Base-by-base conservation (phyloP, 2,113 vertebrate species). In the Callipepla squamata region DNA sequence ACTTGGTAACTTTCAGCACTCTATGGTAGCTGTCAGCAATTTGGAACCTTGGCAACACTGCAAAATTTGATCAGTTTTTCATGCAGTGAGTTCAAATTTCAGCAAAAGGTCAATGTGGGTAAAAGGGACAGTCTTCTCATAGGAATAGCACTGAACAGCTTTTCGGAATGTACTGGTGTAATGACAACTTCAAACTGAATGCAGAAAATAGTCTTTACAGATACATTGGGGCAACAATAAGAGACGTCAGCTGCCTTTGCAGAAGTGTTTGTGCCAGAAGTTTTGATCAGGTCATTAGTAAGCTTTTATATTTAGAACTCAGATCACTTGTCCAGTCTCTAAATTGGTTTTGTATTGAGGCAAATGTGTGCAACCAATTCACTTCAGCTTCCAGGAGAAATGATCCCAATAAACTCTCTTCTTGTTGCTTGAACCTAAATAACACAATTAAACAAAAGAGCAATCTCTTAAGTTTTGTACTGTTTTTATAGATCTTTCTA, bases 401-500 rank as follows among this genome's bases (percentile, higher is more conserved):
- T 6, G 7, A 58, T 85, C 30, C 48, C 55, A 93, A 70, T 66
- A 77, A 85, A 26, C 72, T 85, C 21, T 80, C 48, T 90, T 48
- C 36, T 26, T 94, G 47, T 85, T 72, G 58, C 44, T 92, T 89
- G 68, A 67, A 77, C 18, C n/a, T 80, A 63, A 81, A 58, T 89
- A 70, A 51, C 47, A 38, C 20, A 87, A 19, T 40, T 63, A 62
- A 85, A 58, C 5, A 44, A 30, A 72, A 61, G 34, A 87, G 16
- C 57, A 18, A 47, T 67, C 76, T 94, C 48, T 57, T 97, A 63
- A 87, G 19, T 65, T 88, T 85, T 72, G 70, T 66, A 9, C 70
- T 90, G 50, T 50, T 78, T 75, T 95, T 90, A 12, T 89, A 95
- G 99, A 99, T 94, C 95, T 97, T 92, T 98, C 98, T 90, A 97